Evolutionary conservation across 2,888 invertebrate species (phyloP).

Genomic region (Dendrolimus pini): DNA sequence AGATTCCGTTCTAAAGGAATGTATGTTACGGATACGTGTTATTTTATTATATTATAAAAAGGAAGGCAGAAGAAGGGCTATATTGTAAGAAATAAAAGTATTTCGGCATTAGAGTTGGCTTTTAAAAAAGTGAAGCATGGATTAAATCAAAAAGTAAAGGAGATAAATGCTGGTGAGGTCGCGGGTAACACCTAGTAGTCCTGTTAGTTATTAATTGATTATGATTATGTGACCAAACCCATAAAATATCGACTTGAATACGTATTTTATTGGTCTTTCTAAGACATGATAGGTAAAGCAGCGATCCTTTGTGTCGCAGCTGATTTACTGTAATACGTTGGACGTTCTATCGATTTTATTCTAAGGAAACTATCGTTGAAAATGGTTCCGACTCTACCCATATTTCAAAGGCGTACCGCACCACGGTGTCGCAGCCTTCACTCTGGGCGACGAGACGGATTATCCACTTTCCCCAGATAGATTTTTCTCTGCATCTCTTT

Average conservation of each 20-base stretch:
- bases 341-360: conserved; percentile 23
- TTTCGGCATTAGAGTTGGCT: no score
- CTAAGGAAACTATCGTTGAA: conserved; percentile 22
- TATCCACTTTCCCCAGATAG: conserved; percentile 52
- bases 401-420: conserved; percentile 32
- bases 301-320: not conserved
- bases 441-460: conserved; percentile 46
- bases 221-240: not conserved
- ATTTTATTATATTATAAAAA: no score
- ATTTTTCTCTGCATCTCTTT: conserved; percentile 34
- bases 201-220: no score
- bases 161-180: no score
- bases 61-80: no score
- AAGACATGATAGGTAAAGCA: not conserved
- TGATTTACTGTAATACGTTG: conserved; percentile 24
- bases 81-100: no score
- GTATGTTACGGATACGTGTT: no score
- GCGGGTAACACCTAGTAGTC: no score
- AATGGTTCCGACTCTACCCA: conserved; percentile 22
- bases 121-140: no score
- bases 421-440: conserved; percentile 31
- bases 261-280: not conserved
- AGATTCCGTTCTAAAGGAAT: no score
- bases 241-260: not conserved
- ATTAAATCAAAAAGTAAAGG: no score